These are phyloP conservation scores for Drosophila sturtevanti DNA, from an alignment of 1,140 invertebrate species.

Conservation along the genomic window DNA sequence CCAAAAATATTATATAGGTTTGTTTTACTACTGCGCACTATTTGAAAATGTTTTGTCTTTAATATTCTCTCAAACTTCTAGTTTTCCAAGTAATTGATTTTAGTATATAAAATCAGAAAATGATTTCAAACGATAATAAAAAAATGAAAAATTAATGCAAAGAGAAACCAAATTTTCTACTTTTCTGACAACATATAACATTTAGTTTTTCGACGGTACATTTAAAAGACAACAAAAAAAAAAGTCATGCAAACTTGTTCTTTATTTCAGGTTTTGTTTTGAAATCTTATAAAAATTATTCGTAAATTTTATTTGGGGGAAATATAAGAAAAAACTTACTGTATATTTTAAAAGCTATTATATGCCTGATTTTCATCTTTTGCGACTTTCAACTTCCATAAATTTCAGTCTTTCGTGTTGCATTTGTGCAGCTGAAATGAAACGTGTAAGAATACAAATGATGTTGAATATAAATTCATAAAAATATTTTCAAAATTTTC, in stretches of 20 bases:
- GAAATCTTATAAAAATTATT: neutral
- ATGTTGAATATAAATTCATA: neutral
- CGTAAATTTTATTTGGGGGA: neutral
- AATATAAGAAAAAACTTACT: neutral
- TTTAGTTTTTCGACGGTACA: neutral
- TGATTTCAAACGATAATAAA: neutral
- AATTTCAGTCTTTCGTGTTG: neutral
- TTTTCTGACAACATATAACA: neutral
- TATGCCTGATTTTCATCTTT: neutral
- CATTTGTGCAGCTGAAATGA: neutral
- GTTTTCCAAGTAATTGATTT: no score
- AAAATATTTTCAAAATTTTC: no score
- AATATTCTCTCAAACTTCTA: no score
- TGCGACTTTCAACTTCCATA: neutral
- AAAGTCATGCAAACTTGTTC: neutral
- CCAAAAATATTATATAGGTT: no score
- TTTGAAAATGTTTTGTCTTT: no score
- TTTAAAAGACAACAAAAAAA: slow-evolving; percentile 1
- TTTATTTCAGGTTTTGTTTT: neutral
- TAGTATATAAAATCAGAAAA: neutral
- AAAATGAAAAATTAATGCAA: neutral
- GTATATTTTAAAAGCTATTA: neutral
- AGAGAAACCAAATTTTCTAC: neutral
- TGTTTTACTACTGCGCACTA: no score
- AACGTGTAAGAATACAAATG: neutral